These are phyloP conservation scores for Candoia aspera DNA, from an alignment of 2,113 vertebrate genomes.

Conservation along the genomic window DNA sequence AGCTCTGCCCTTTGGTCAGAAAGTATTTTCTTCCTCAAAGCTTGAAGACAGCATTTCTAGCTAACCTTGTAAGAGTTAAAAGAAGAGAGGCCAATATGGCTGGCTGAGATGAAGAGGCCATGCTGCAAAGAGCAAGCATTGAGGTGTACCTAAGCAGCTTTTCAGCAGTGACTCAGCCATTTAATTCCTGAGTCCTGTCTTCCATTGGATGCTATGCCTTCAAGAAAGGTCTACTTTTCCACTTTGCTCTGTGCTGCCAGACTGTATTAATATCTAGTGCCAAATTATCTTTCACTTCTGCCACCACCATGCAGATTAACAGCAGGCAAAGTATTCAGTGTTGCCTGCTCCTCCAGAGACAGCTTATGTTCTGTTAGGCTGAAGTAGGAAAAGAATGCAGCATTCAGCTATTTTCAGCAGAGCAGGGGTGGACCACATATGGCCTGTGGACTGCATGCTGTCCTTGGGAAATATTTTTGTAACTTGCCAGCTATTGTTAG, in stretches of 20 bases:
- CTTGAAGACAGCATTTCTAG: neutral
- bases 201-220: neutral
- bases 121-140: neutral
- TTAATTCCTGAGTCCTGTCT: neutral
- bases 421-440: slow-evolving; percentile 18
- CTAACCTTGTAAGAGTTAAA: neutral
- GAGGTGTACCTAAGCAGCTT: neutral
- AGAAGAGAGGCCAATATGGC: neutral
- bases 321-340: neutral
- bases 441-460: neutral
- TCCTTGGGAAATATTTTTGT: neutral
- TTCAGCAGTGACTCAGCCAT: neutral
- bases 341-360: slow-evolving; percentile 19
- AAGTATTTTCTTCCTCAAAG: too few relatives aligned
- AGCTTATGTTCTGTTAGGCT: slow-evolving; percentile 14
- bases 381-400: slow-evolving; percentile 11
- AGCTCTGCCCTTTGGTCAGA: neutral
- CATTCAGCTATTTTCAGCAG: neutral
- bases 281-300: slow-evolving; percentile 6
- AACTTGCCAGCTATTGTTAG: slow-evolving; percentile 2
- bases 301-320: neutral
- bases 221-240: neutral
- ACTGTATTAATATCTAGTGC: neutral
- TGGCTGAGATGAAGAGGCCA: neutral
- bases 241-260: neutral